Conservation (phyloP, 2,113 vertebrate genomes). For the Salvator merianae region DNA sequence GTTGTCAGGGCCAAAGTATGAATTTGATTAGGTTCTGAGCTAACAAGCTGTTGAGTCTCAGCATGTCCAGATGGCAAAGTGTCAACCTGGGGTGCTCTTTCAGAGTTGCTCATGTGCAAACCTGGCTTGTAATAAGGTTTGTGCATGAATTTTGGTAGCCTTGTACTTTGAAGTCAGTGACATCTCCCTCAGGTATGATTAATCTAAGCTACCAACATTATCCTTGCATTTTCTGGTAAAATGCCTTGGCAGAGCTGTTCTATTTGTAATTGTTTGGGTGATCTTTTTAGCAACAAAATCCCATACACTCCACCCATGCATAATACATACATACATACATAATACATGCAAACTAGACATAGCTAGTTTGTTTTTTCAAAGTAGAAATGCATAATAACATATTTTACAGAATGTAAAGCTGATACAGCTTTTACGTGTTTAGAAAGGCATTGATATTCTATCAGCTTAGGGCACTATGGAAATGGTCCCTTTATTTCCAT, state of each 20-base stretch:
- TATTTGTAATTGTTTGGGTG: background rate
- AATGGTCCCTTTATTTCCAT: background rate
- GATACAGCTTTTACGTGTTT: background rate
- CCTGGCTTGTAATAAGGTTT: background rate
- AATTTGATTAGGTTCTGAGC: background rate
- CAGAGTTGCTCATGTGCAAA: background rate
- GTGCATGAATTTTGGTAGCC: background rate
- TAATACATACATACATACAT: too few relatives aligned
- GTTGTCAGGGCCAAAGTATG: background rate
- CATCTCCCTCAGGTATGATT: constrained; percentile 2
- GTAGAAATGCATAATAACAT: background rate
- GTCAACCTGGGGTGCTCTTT: constrained; percentile 8
- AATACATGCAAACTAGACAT: background rate
- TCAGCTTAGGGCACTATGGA: background rate
- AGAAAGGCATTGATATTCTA: background rate
- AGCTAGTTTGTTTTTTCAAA: background rate
- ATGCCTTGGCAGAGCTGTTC: background rate
- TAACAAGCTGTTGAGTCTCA: constrained; percentile 9
- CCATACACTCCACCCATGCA: too few relatives aligned
- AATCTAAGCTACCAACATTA: background rate
- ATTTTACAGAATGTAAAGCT: background rate
- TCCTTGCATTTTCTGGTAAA: background rate
- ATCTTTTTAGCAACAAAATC: background rate
- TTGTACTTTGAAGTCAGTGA: background rate
- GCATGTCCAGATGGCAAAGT: constrained; percentile 34